Percentiles rank a stretch among this genome's conserved stretches.
Evolutionary conservation across 1,140 invertebrate genomes (phyloP).

Genomic region (Marisa cornuarietis): DNA sequence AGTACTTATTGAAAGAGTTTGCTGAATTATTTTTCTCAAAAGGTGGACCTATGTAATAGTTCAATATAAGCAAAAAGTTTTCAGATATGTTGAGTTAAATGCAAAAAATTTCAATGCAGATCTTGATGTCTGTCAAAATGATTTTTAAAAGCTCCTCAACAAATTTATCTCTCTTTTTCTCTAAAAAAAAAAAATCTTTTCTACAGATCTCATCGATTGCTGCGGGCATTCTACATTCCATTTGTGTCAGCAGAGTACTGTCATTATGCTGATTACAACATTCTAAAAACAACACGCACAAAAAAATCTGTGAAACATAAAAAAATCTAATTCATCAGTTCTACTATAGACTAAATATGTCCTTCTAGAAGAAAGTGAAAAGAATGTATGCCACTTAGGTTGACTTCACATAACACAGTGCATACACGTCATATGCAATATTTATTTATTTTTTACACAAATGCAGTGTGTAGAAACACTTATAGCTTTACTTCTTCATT

Average conservation of each 20-base stretch:
- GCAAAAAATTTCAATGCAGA: not conserved
- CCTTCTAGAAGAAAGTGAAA: not conserved
- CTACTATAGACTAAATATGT: not conserved
- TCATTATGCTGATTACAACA: constrained; percentile 81
- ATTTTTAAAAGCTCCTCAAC: not conserved
- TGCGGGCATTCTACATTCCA: constrained; percentile 90
- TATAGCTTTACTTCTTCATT: too few species aligned
- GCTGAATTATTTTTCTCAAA: too few species aligned
- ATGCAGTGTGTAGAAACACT: too few species aligned
- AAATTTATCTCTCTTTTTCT: constrained; percentile 21
- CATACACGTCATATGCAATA: too few species aligned
- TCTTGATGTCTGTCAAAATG: not conserved
- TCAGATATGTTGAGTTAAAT: not conserved
- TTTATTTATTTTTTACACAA: too few species aligned
- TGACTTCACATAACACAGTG: not conserved
- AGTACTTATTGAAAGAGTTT: too few species aligned
- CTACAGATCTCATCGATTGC: constrained; percentile 78
- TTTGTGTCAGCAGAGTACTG: constrained; percentile 79
- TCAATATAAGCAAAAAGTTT: not conserved
- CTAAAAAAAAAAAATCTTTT: constrained; percentile 18
- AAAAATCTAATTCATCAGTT: not conserved
- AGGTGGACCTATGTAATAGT: too few species aligned
- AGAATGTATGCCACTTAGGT: not conserved
- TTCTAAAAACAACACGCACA: constrained; percentile 74
- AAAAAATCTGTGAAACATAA: constrained; percentile 34